phyloP scores from a whole-genome alignment of 2,797 vertebrate genomes.

The Anguilla pacifica region DNA sequence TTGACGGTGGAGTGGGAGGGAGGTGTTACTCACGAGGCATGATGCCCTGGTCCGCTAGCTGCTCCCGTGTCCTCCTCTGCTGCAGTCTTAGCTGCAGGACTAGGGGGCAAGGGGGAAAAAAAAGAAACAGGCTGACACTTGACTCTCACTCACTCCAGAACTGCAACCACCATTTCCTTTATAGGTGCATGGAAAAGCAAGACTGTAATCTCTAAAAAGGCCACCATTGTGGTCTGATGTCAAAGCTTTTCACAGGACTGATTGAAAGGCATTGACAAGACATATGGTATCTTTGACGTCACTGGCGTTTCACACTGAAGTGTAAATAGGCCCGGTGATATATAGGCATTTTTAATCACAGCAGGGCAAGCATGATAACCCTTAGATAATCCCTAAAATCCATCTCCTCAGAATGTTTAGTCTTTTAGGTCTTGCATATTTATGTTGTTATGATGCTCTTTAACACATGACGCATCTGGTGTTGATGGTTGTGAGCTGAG shows the following conservation, averaged over 20 bases:
- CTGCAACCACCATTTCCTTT: constrained; percentile 7
- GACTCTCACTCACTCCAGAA: constrained; percentile 43
- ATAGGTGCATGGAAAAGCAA: not conserved
- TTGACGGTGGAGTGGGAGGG: constrained; percentile 1
- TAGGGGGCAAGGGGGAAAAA: constrained; percentile 64
- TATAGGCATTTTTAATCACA: not conserved
- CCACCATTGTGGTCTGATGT: not conserved
- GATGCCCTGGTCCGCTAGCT: constrained; percentile 92
- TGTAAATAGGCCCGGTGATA: constrained; percentile 23
- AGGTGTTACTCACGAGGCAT: constrained; percentile 91
- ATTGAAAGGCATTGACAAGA: not conserved
- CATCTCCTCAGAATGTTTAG: constrained; percentile 20
- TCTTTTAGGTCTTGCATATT: constrained; percentile 17
- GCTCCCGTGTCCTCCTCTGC: constrained; percentile 93
- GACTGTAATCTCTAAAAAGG: constrained; percentile 20
- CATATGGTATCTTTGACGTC: not conserved
- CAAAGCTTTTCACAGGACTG: not conserved
- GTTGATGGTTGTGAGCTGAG: not conserved
- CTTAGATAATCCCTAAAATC: constrained; percentile 15
- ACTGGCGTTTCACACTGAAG: constrained; percentile 6
- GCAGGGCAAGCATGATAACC: constrained; percentile 23
- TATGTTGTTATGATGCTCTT: constrained; percentile 6
- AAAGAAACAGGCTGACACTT: constrained; percentile 55
- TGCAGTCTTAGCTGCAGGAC: constrained; percentile 98
- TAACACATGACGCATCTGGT: constrained; percentile 21